Evolutionary conservation across 2,113 vertebrate species (phyloP).

Genomic region (Thalassarche chlororhynchos): DNA sequence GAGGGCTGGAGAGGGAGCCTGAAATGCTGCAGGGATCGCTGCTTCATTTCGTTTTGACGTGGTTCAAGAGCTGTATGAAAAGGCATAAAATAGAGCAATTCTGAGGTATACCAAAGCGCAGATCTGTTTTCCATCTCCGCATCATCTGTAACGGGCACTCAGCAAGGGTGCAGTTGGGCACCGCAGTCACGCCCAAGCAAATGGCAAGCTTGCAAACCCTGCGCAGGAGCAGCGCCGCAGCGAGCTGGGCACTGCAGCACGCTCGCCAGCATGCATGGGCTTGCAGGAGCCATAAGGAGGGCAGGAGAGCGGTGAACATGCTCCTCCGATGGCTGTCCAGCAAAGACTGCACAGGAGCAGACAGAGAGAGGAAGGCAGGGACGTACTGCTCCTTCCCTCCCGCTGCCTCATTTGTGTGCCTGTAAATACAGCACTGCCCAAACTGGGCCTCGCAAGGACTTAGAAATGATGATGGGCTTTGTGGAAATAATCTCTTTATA

Average conservation of each 20-base stretch:
- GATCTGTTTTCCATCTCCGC: background rate
- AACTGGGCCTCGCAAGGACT: background rate
- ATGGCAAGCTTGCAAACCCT: background rate
- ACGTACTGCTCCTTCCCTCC: background rate
- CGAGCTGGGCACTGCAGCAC: background rate
- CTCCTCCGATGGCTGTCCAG: background rate
- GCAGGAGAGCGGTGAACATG: background rate
- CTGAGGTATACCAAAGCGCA: background rate
- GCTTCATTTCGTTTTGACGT: background rate
- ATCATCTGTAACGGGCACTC: fast-evolving
- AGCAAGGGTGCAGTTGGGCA: background rate
- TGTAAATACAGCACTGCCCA: background rate
- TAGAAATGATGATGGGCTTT: background rate
- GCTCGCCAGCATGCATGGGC: fast-evolving
- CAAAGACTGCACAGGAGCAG: background rate
- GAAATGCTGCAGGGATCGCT: background rate
- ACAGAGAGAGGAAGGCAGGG: background rate
- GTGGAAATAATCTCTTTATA: background rate
- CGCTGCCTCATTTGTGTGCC: background rate
- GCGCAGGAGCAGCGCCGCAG: background rate
- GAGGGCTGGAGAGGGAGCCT: background rate
- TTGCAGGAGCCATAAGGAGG: fast-evolving
- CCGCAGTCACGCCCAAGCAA: background rate
- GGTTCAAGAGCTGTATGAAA: background rate
- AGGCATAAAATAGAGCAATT: background rate